Evolutionary conservation across 2,797 vertebrate genomes (phyloP).

Genomic region (Parauchenoglanis ngamensis): DNA sequence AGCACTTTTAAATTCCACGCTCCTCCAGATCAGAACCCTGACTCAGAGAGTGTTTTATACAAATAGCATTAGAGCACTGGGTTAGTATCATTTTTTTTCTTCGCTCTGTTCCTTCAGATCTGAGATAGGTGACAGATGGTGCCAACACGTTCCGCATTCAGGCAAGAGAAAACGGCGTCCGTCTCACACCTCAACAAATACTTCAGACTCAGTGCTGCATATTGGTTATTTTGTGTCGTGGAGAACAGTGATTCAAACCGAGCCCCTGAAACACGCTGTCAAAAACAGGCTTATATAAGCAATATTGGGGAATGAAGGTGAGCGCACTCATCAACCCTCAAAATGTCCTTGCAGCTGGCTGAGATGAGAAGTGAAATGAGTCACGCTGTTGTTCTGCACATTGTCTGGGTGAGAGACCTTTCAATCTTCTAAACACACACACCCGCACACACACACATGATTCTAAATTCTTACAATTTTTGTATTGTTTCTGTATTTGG

Average conservation of each 20-base stretch:
- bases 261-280: background rate
- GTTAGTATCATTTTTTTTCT: background rate
- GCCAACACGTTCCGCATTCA: conserved; percentile 11
- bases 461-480: background rate
- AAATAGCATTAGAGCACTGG: background rate
- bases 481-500: background rate
- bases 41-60: background rate
- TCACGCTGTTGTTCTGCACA: conserved; percentile 20
- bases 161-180: background rate
- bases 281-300: conserved; percentile 25
- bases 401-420: conserved; percentile 14
- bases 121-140: conserved; percentile 10
- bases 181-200: conserved; percentile 26
- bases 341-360: conserved; percentile 1
- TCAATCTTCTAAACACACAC: conserved; percentile 7
- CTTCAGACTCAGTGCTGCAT: conserved; percentile 11
- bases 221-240: conserved; percentile 6
- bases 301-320: conserved; percentile 25
- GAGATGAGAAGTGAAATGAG: conserved; percentile 13
- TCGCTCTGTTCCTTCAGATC: background rate
- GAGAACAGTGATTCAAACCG: conserved; percentile 8
- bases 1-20: background rate
- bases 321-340: conserved; percentile 18
- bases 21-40: background rate
- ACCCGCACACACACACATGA: background rate